phyloP scores from a whole-genome alignment of 2,797 vertebrate species.

The Malacoraja senta region DNA sequence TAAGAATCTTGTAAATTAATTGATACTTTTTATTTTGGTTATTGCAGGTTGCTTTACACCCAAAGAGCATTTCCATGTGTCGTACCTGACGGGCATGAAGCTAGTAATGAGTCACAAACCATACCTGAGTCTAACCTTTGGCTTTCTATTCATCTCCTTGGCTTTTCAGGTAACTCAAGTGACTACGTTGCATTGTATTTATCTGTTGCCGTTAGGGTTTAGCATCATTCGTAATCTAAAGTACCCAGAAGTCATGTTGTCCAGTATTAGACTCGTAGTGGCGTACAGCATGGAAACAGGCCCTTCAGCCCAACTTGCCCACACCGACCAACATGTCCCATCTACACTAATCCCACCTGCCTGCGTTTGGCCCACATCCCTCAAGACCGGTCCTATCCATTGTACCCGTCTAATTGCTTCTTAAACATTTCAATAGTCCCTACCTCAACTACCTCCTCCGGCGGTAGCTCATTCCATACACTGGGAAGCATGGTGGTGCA shows the following conservation, averaged over 20 bases:
- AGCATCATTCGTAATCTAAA: not conserved
- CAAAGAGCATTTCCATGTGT: conserved; percentile 30
- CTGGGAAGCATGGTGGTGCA: no score
- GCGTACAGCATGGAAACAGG: no score
- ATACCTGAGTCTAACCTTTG: conserved; percentile 55
- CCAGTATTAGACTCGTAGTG: not conserved
- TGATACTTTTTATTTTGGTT: not conserved
- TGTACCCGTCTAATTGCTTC: no score
- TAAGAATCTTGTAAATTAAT: not conserved
- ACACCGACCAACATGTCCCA: no score
- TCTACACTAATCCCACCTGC: no score
- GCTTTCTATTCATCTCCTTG: conserved; percentile 56
- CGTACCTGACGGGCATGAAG: conserved; percentile 53
- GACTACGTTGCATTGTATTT: not conserved
- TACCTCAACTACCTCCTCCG: no score
- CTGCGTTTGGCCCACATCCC: no score
- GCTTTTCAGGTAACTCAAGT: conserved; percentile 59
- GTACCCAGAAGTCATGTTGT: not conserved
- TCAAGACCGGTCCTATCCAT: no score
- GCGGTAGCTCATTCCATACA: no score
- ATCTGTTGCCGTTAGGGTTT: not conserved
- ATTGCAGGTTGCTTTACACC: not conserved
- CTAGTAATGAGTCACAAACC: conserved; percentile 52
- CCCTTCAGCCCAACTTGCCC: no score
- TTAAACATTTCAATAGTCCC: no score